Evolutionary conservation across 2,113 vertebrate genomes (phyloP).

Genomic region (Spheniscus mendiculus): DNA sequence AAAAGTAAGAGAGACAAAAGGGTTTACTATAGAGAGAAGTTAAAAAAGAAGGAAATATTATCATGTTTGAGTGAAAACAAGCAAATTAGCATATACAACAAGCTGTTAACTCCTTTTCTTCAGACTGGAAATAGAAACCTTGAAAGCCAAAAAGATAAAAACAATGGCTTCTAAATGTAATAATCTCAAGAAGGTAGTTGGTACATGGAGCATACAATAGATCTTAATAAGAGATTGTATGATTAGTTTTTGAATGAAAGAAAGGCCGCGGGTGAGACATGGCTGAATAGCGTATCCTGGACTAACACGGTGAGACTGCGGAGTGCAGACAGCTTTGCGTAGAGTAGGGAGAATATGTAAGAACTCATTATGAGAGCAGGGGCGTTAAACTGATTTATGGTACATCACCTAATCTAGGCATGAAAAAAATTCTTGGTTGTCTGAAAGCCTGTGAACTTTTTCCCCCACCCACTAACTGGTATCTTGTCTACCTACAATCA

Average conservation of each 20-base stretch:
- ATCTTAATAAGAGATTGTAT: neutral
- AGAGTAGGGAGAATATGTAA: neutral
- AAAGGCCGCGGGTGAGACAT: neutral
- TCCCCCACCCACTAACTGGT: neutral
- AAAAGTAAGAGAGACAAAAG: neutral
- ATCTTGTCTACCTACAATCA: neutral
- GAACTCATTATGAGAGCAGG: neutral
- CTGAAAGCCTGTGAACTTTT: neutral
- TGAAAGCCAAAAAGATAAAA: neutral
- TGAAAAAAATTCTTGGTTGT: neutral
- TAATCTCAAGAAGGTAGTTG: neutral
- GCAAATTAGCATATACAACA: neutral
- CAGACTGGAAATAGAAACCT: neutral
- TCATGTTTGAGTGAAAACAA: neutral
- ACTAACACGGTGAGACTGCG: accelerated
- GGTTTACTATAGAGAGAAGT: neutral
- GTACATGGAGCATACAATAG: neutral
- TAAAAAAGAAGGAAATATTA: neutral
- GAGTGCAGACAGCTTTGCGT: neutral
- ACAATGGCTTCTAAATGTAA: neutral
- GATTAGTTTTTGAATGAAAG: neutral
- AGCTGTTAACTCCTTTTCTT: neutral
- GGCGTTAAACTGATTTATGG: neutral
- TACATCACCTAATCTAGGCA: neutral
- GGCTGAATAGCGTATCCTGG: neutral